phyloP scores from a whole-genome alignment of 1,140 invertebrate species.

The Holotrichia oblita region DNA sequence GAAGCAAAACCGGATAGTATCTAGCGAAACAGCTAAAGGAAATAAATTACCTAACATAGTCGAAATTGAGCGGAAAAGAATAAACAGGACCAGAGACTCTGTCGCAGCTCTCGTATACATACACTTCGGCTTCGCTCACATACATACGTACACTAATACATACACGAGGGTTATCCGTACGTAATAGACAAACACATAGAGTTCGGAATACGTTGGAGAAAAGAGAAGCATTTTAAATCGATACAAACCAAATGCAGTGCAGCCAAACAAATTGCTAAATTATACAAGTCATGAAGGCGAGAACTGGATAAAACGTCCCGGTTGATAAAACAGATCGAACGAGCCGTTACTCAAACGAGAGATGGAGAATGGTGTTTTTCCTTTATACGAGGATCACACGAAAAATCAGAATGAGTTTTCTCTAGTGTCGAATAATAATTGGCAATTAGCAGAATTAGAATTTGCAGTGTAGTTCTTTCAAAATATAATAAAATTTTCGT shows the following conservation, averaged over 20 bases:
- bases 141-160: not conserved
- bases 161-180: not conserved
- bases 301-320: constrained; percentile 54
- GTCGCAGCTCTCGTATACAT: not conserved
- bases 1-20: not conserved
- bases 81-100: not conserved
- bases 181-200: not conserved
- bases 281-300: constrained; percentile 58
- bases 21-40: not conserved
- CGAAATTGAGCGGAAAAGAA: constrained; percentile 36
- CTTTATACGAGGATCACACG: not conserved
- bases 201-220: not conserved
- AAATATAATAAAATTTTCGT: no score
- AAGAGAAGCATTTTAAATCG: constrained; percentile 44
- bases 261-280: constrained; percentile 58
- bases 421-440: no score
- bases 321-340: constrained; percentile 58
- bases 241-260: constrained; percentile 50
- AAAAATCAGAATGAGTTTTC: not conserved
- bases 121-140: not conserved
- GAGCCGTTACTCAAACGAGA: constrained; percentile 50
- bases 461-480: no score
- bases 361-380: not conserved
- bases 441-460: no score
- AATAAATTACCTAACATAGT: constrained; percentile 34